These are phyloP conservation scores for Diadegma fenestrale DNA, from an alignment of 2,888 invertebrate species.

Conservation along the genomic window DNA sequence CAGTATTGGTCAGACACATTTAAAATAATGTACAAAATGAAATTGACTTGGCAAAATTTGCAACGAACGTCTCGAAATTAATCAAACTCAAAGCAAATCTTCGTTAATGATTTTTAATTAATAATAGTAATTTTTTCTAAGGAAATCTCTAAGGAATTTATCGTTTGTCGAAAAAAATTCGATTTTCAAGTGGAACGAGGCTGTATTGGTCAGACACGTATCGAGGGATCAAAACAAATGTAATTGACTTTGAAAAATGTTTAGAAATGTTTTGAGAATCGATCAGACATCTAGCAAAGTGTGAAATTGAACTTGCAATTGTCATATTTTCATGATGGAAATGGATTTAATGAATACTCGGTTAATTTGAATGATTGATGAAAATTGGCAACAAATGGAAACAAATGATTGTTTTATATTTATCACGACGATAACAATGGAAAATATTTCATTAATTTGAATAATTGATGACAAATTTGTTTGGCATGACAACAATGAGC, in stretches of 20 bases:
- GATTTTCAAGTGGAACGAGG: background rate
- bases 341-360: background rate
- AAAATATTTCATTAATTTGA: background rate
- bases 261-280: background rate
- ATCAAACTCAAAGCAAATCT: background rate
- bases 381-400: background rate
- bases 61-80: background rate
- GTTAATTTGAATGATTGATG: background rate
- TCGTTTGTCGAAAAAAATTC: background rate
- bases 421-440: background rate
- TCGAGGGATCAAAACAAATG: background rate
- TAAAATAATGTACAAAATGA: background rate
- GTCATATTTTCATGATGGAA: background rate
- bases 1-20: background rate
- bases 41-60: background rate
- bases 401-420: background rate
- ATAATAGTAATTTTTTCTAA: background rate
- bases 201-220: background rate
- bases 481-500: background rate
- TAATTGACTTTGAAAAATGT: background rate
- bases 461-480: slow-evolving; percentile 4
- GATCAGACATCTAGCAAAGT: background rate
- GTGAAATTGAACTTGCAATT: background rate
- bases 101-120: background rate
- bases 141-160: no score